Conservation (phyloP, 1,140 invertebrate genomes). For the Pygmarrhopalites habei region DNA sequence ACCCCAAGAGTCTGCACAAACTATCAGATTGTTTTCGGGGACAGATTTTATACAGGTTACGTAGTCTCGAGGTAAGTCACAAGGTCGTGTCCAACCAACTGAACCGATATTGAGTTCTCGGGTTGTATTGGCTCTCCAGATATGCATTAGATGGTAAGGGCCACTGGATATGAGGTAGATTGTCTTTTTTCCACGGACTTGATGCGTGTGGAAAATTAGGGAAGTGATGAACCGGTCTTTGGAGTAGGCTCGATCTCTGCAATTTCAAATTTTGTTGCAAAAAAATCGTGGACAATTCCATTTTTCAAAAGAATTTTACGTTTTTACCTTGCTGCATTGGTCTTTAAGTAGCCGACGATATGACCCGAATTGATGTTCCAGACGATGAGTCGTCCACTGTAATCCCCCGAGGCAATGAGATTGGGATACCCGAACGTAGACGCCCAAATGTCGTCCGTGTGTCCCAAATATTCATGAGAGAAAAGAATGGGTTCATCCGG, state of each 20-base stretch:
- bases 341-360: constrained; percentile 13
- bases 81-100: constrained; percentile 23
- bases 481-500: constrained; percentile 19
- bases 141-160: constrained; percentile 23
- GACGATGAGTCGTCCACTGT: constrained; percentile 15
- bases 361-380: constrained; percentile 27
- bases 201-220: constrained; percentile 2
- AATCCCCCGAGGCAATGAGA: constrained; percentile 24
- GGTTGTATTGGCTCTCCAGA: constrained; percentile 23
- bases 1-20: constrained; percentile 18
- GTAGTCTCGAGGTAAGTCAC: constrained; percentile 7
- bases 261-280: too few relatives aligned
- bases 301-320: too few relatives aligned
- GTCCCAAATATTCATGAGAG: constrained; percentile 3
- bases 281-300: background rate
- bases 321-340: constrained; percentile 9
- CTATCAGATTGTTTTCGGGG: constrained; percentile 8
- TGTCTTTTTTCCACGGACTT: background rate
- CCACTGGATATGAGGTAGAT: constrained; percentile 22
- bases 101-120: constrained; percentile 21
- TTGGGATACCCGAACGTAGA: constrained; percentile 12
- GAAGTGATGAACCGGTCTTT: constrained; percentile 20
- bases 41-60: constrained; percentile 20
- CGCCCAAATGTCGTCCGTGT: constrained; percentile 25
- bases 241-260: background rate